Percentiles rank a stretch among this genome's conserved stretches.
Conservation (phyloP, 2,888 invertebrate species). For the Elysia crispata region DNA sequence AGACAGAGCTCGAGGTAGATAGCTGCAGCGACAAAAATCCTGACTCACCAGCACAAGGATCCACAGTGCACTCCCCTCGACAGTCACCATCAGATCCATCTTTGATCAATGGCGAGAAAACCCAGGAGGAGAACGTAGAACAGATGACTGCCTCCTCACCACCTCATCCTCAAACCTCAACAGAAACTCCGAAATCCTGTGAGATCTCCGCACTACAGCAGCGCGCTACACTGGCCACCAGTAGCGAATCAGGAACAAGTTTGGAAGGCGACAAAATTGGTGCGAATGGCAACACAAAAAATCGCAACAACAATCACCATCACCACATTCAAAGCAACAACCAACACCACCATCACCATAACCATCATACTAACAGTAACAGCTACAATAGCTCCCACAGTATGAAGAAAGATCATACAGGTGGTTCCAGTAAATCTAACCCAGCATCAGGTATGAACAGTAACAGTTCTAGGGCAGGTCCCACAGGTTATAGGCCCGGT, state of each 20-base stretch:
- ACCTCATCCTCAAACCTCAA: background rate
- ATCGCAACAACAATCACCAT: background rate
- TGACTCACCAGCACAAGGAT: conserved; percentile 36
- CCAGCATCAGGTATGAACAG: background rate
- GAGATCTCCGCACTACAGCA: background rate
- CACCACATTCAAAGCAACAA: conserved; percentile 11
- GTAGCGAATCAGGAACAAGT: too few relatives aligned
- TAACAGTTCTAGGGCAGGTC: conserved; percentile 38
- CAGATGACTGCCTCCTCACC: background rate
- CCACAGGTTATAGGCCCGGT: conserved; percentile 74
- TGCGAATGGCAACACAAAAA: too few relatives aligned
- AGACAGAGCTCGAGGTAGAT: conserved; percentile 48
- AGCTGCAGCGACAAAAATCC: conserved; percentile 50
- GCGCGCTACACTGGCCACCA: background rate
- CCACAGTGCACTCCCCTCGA: background rate
- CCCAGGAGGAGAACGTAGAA: background rate
- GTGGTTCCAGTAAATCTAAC: background rate
- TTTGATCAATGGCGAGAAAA: conserved; percentile 29
- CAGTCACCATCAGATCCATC: too few relatives aligned
- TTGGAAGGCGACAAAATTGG: too few relatives aligned
- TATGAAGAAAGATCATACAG: background rate
- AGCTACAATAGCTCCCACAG: background rate
- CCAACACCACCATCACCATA: conserved; percentile 9
- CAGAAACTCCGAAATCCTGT: background rate
- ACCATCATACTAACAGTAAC: conserved; percentile 1